Conservation (phyloP, 2,888 invertebrate genomes). For the Sminthurinus aureus region DNA sequence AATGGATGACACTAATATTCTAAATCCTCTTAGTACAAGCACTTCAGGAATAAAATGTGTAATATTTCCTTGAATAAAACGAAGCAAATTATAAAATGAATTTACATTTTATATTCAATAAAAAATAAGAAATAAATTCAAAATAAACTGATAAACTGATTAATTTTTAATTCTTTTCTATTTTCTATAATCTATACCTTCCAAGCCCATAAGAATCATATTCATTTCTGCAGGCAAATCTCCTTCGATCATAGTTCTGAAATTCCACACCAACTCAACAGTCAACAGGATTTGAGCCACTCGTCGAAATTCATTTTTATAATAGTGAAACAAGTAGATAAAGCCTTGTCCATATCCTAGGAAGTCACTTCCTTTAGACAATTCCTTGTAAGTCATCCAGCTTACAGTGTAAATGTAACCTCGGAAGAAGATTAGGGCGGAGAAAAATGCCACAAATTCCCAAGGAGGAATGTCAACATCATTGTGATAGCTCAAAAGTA, state of each 20-base stretch:
- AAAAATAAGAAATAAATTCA: no score
- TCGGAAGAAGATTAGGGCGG: background rate
- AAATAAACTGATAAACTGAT: background rate
- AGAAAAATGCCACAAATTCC: background rate
- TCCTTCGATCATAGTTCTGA: background rate
- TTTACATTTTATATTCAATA: no score
- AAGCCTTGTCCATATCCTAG: conserved; percentile 5
- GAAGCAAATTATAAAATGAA: no score
- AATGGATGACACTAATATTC: background rate
- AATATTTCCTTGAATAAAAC: background rate
- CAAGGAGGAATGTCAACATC: background rate
- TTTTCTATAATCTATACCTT: conserved; percentile 6
- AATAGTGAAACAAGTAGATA: background rate
- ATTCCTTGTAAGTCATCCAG: background rate
- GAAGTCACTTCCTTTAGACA: background rate
- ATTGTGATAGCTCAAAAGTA: background rate
- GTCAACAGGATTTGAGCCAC: background rate
- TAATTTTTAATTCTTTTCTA: background rate
- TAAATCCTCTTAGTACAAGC: background rate
- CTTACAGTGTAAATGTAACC: background rate
- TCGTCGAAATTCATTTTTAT: background rate
- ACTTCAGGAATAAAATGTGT: background rate
- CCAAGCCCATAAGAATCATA: background rate
- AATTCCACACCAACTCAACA: conserved; percentile 4
- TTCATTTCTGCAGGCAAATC: background rate